A percentile compares a stretch with the other conserved stretches of the same genome.
Evolutionary conservation across 2,888 invertebrate genomes (phyloP).

Genomic region (Ophion costatus): DNA sequence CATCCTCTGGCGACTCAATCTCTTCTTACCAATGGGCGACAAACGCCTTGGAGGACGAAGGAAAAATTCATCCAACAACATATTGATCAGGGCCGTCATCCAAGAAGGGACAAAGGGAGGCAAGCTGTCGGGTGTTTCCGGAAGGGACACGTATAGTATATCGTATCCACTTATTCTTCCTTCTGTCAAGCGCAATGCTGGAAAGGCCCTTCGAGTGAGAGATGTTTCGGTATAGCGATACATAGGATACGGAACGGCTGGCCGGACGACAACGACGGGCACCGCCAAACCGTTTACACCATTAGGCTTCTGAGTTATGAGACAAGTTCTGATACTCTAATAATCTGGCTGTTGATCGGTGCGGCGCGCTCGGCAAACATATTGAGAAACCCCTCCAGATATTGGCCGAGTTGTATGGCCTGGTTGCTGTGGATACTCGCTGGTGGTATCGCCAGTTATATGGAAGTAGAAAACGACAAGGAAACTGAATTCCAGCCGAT

Average conservation of each 20-base stretch:
- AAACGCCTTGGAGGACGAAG: background rate
- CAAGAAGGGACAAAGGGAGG: slow-evolving; percentile 10
- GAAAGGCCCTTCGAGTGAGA: slow-evolving; percentile 49
- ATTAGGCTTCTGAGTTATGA: slow-evolving; percentile 82
- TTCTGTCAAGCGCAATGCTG: slow-evolving; percentile 79
- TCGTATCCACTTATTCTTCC: slow-evolving; percentile 70
- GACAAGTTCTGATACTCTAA: slow-evolving; percentile 83
- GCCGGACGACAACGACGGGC: slow-evolving; percentile 57
- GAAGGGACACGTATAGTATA: slow-evolving; percentile 20
- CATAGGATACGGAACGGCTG: slow-evolving; percentile 41
- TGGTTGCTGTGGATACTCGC: slow-evolving; percentile 9
- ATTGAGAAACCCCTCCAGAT: slow-evolving; percentile 33
- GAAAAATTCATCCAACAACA: slow-evolving; percentile 27
- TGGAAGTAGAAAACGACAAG: slow-evolving; percentile 24
- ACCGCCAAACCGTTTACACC: slow-evolving; percentile 73
- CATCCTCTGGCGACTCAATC: background rate
- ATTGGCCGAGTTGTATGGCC: slow-evolving; percentile 48
- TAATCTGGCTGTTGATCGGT: slow-evolving; percentile 82
- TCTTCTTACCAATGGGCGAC: background rate
- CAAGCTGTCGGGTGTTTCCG: slow-evolving; percentile 33
- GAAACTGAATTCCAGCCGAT: slow-evolving; percentile 80
- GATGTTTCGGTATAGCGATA: slow-evolving; percentile 54
- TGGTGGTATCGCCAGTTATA: slow-evolving; percentile 24
- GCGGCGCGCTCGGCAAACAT: slow-evolving; percentile 49
- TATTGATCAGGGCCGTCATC: slow-evolving; percentile 10